Conservation (phyloP, 1,140 invertebrate genomes). For the Papilio xuthus region DNA sequence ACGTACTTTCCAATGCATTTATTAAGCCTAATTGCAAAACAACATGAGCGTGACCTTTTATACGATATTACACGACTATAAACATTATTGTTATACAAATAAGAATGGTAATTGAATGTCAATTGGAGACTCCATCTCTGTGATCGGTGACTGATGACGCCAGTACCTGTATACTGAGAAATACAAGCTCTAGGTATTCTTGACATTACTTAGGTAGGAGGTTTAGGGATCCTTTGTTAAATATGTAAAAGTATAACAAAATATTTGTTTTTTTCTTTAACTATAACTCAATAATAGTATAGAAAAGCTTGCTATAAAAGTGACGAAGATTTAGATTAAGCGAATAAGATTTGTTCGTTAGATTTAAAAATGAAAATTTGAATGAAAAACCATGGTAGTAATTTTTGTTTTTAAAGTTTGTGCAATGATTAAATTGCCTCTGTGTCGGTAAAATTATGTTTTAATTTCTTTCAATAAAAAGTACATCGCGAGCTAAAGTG, state of each 20-base stretch:
- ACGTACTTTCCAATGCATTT: not conserved
- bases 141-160: not conserved
- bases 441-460: not conserved
- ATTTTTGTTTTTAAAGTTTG: not conserved
- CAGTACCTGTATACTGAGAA: not conserved
- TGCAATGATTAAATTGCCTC: not conserved
- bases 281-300: too few species aligned
- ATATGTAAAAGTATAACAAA: too few species aligned
- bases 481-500: constrained; percentile 20
- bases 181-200: not conserved
- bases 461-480: constrained; percentile 2
- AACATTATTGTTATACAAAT: not conserved
- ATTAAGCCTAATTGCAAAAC: constrained; percentile 2
- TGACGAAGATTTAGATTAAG: too few species aligned
- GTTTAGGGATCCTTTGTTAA: too few species aligned
- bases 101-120: not conserved
- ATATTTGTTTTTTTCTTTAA: too few species aligned
- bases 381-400: too few species aligned
- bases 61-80: not conserved
- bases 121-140: not conserved
- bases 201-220: not conserved
- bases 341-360: not conserved
- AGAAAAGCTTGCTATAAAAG: too few species aligned
- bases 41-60: not conserved
- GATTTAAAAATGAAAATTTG: not conserved